phyloP scores from a whole-genome alignment of 2,888 invertebrate species.

The Rhaphigaster nebulosa region DNA sequence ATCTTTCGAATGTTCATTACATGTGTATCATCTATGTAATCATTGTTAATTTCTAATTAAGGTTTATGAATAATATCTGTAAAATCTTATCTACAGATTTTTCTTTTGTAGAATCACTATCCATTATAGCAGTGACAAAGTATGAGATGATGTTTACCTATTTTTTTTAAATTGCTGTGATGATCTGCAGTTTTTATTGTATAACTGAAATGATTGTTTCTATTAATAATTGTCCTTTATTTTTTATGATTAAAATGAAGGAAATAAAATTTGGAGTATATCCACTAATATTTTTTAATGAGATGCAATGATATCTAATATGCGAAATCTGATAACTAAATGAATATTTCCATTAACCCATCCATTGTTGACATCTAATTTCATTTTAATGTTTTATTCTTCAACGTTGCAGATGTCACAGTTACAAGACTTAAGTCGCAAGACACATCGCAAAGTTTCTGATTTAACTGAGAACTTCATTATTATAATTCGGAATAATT shows the following conservation, averaged over 20 bases:
- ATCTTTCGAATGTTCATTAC: background rate
- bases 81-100: background rate
- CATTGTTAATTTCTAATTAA: background rate
- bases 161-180: background rate
- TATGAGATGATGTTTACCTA: background rate
- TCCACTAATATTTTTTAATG: background rate
- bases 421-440: background rate
- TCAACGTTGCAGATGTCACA: background rate
- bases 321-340: too few relatives aligned
- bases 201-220: too few relatives aligned
- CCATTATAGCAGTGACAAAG: background rate
- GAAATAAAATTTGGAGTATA: background rate
- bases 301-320: too few relatives aligned
- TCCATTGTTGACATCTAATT: background rate
- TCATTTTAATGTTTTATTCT: background rate
- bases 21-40: background rate
- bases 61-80: background rate
- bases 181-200: background rate
- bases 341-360: background rate
- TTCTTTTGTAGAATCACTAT: background rate
- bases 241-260: background rate
- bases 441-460: background rate
- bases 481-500: background rate
- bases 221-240: too few relatives aligned
- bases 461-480: background rate